A percentile compares a stretch with the other conserved stretches of the same genome.
phyloP scores from a whole-genome alignment of 2,113 vertebrate genomes.

The Pteronura brasiliensis region DNA sequence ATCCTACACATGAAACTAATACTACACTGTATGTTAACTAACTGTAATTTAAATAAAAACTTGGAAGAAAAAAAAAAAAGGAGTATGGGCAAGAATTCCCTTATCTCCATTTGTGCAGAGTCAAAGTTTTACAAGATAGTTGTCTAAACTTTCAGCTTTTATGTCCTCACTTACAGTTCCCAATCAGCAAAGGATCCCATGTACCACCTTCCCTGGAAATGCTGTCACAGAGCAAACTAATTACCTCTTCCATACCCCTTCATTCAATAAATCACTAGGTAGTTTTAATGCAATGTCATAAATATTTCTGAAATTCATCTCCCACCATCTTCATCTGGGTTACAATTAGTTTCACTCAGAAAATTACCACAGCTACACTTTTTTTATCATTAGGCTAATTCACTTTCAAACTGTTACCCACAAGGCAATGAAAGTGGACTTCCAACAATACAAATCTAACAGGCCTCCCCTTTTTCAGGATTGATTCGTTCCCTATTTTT shows the following conservation, averaged over 20 bases:
- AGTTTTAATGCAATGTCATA: neutral
- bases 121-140: neutral
- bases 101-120: neutral
- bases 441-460: neutral
- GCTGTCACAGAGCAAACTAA: neutral
- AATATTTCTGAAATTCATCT: neutral
- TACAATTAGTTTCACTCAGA: neutral
- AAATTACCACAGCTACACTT: neutral
- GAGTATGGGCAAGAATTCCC: neutral
- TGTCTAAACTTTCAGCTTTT: neutral
- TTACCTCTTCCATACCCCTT: neutral
- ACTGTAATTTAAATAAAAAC: neutral
- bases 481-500: neutral
- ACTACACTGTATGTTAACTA: neutral
- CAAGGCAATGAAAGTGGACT: neutral
- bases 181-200: neutral
- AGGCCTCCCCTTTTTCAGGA: neutral
- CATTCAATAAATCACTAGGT: neutral
- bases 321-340: neutral
- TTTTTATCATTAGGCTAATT: neutral
- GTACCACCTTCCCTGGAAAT: neutral
- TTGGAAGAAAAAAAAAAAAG: neutral
- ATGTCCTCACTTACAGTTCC: neutral
- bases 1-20: neutral
- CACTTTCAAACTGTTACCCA: neutral